A percentile compares a stretch with the other conserved stretches of the same genome.
These are phyloP conservation scores for Enteromius argenteus DNA, from an alignment of 2,797 vertebrate species.

Conservation along the genomic window DNA sequence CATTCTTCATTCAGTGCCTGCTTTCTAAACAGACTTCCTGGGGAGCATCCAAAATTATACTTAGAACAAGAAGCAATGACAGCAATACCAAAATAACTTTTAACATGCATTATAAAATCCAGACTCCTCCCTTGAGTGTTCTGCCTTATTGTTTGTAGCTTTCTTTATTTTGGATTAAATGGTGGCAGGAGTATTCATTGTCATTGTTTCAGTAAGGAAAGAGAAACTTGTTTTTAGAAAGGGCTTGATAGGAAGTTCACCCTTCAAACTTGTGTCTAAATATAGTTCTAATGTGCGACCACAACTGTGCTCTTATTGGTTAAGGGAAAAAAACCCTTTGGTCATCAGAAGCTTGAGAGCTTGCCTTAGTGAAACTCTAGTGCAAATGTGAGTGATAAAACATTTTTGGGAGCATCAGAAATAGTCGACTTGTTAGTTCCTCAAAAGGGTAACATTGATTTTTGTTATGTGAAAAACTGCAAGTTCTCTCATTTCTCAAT, in stretches of 20 bases:
- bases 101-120: conserved; percentile 51
- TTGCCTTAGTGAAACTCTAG: conserved; percentile 11
- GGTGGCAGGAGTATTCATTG: conserved; percentile 26
- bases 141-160: conserved; percentile 71
- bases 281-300: conserved; percentile 67
- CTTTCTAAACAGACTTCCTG: conserved; percentile 35
- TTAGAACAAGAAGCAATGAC: conserved; percentile 33
- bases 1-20: neutral
- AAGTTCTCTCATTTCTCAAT: neutral
- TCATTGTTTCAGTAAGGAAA: conserved; percentile 47
- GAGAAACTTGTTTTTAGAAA: conserved; percentile 49
- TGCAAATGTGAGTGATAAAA: conserved; percentile 54
- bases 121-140: conserved; percentile 62
- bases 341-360: conserved; percentile 51
- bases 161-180: conserved; percentile 55
- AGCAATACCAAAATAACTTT: conserved; percentile 16
- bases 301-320: conserved; percentile 34
- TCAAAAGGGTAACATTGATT: conserved; percentile 7
- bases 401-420: conserved; percentile 47
- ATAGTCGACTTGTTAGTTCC: neutral
- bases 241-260: conserved; percentile 74
- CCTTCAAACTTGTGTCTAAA: conserved; percentile 69
- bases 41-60: conserved; percentile 51
- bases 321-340: conserved; percentile 69
- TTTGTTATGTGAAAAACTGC: neutral